These are phyloP conservation scores for Conopomorpha cramerella DNA, from an alignment of 1,140 invertebrate genomes.

Conservation along the genomic window DNA sequence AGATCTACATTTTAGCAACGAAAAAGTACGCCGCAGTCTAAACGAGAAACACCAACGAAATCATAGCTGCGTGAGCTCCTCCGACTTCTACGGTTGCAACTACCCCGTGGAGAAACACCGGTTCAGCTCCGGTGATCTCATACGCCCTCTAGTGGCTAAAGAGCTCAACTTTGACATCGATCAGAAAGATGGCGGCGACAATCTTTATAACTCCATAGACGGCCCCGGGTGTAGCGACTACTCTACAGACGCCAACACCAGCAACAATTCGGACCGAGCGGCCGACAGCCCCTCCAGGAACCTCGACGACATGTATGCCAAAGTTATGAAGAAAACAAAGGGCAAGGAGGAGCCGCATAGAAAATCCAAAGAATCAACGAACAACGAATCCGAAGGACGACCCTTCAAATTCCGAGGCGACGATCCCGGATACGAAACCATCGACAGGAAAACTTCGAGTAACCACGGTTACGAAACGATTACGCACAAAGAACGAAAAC, in stretches of 20 bases:
- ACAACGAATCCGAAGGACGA: conserved; percentile 13
- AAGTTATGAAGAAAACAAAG: conserved; percentile 74
- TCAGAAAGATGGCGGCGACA: conserved; percentile 26
- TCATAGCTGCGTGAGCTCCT: conserved; percentile 58
- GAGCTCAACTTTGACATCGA: conserved; percentile 53
- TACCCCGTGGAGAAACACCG: conserved; percentile 57
- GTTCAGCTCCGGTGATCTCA: conserved; percentile 49
- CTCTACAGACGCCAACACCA: conserved; percentile 36
- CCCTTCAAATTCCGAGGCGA: conserved; percentile 30
- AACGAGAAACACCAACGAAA: conserved; percentile 60
- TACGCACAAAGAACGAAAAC: conserved; percentile 41
- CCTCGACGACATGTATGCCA: conserved; percentile 86
- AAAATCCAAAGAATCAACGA: conserved; percentile 22
- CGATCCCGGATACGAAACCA: conserved; percentile 58
- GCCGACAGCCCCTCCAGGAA: conserved; percentile 67
- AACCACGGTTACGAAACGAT: conserved; percentile 59
- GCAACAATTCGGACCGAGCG: conserved; percentile 56
- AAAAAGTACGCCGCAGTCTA: conserved; percentile 52
- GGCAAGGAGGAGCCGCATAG: conserved; percentile 24
- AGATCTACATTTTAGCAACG: conserved; percentile 49
- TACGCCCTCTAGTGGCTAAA: conserved; percentile 42
- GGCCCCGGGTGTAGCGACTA: conserved; percentile 31
- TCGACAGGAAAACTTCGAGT: conserved; percentile 39
- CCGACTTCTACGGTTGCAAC: conserved; percentile 59
- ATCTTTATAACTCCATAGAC: conserved; percentile 52